Evolutionary conservation across 2,797 vertebrate genomes (phyloP).

Genomic region (Gadopsis bispinosus): DNA sequence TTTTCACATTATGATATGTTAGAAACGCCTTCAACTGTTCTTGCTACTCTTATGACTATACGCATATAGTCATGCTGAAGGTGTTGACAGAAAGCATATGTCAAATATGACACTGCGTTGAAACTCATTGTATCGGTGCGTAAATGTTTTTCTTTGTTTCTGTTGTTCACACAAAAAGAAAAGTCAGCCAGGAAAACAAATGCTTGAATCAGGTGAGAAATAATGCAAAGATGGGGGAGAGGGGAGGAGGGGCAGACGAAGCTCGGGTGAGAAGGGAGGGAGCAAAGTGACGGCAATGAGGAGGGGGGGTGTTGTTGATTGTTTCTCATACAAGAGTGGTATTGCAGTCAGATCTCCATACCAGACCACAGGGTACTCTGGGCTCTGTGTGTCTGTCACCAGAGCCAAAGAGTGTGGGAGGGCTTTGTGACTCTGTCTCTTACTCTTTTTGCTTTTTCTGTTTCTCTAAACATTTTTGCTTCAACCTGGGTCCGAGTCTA

Average conservation of each 20-base stretch:
- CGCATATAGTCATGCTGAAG: not conserved
- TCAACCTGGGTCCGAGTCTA: constrained; percentile 23
- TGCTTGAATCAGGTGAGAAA: constrained; percentile 40
- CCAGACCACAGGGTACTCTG: constrained; percentile 72
- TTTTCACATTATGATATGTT: not conserved
- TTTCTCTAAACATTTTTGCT: constrained; percentile 8
- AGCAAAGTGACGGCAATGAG: constrained; percentile 66
- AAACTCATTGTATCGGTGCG: not conserved
- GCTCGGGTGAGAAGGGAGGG: constrained; percentile 50
- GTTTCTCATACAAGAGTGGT: constrained; percentile 83
- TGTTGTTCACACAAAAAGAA: not conserved
- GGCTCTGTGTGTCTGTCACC: constrained; percentile 61
- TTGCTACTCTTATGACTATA: too few species aligned
- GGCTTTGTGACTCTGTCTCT: constrained; percentile 36
- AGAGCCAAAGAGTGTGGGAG: constrained; percentile 63
- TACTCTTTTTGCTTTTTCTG: not conserved
- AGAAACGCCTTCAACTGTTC: not conserved
- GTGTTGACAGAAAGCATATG: not conserved
- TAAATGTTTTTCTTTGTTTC: not conserved
- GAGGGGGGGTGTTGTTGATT: constrained; percentile 66
- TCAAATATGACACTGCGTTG: not conserved
- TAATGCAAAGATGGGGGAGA: constrained; percentile 35
- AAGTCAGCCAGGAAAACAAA: constrained; percentile 13
- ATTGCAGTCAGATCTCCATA: constrained; percentile 76
- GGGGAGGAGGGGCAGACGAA: constrained; percentile 46